Percentiles rank a stretch among this genome's conserved stretches.
phyloP scores from a whole-genome alignment of 2,888 invertebrate species.

The Uropetala carovei region DNA sequence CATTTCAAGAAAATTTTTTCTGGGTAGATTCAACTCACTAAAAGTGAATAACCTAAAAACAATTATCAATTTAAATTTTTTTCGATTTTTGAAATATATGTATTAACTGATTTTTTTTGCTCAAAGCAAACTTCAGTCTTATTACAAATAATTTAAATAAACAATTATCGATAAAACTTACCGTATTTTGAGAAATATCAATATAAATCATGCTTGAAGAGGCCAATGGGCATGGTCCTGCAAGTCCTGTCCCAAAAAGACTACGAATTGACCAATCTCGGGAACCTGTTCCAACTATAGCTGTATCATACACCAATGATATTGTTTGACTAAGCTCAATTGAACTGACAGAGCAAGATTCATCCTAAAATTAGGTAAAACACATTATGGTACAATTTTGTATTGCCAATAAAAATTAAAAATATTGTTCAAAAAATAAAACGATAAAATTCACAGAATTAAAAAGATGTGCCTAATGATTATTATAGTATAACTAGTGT shows the following conservation, averaged over 20 bases:
- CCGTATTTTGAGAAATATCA: conserved; percentile 79
- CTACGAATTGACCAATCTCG: conserved; percentile 91
- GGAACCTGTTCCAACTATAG: conserved; percentile 78
- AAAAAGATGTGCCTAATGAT: too few relatives aligned
- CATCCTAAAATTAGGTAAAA: conserved; percentile 73
- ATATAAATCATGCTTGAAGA: conserved; percentile 87
- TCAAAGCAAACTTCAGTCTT: background rate
- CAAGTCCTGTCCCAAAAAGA: conserved; percentile 91
- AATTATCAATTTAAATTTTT: too few relatives aligned
- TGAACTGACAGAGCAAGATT: conserved; percentile 79
- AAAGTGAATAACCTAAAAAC: too few relatives aligned
- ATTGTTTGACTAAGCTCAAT: conserved; percentile 91
- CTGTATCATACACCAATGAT: conserved; percentile 90
- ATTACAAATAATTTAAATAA: background rate
- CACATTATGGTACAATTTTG: background rate
- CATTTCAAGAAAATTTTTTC: too few relatives aligned
- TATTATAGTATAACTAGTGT: too few relatives aligned
- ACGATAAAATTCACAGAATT: too few relatives aligned
- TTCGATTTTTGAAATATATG: too few relatives aligned
- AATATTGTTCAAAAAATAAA: conserved; percentile 16
- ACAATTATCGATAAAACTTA: conserved; percentile 60
- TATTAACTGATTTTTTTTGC: too few relatives aligned
- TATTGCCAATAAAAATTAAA: background rate
- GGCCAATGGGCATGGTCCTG: conserved; percentile 89
- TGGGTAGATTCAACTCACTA: too few relatives aligned